These are phyloP conservation scores for Chondrilla cf. caribensis DNA, from an alignment of 37 sponge, comb jelly and placozoan species.

Conservation along the genomic window DNA sequence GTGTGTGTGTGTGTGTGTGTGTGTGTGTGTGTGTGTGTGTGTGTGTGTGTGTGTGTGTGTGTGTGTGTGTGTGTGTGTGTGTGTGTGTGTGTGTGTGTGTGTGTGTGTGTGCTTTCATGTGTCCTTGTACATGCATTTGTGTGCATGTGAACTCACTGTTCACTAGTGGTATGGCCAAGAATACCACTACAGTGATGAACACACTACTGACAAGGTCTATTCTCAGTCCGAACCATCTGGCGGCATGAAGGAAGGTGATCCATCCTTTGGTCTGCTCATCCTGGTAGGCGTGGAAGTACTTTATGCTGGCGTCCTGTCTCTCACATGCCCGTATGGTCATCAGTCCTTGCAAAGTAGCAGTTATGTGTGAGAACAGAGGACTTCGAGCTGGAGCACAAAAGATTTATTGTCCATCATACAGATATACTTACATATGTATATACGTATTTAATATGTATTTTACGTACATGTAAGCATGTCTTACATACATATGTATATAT, in stretches of 20 bases:
- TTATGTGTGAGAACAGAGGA: slow-evolving; percentile 82
- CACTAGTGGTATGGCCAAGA: slow-evolving; percentile 43
- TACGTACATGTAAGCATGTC: too few relatives aligned
- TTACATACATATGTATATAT: too few relatives aligned
- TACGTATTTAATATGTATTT: too few relatives aligned
- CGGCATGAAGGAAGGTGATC: slow-evolving; percentile 52
- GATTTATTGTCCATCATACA: too few relatives aligned
- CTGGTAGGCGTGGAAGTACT: slow-evolving; percentile 47
- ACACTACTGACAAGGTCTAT: slow-evolving; percentile 52
- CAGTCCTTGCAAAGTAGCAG: slow-evolving; percentile 74
- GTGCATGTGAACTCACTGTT: slow-evolving; percentile 9
- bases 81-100: too few relatives aligned
- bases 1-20: neutral
- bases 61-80: too few relatives aligned
- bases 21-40: slow-evolving; percentile 7
- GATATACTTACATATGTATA: too few relatives aligned
- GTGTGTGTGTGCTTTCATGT: too few relatives aligned
- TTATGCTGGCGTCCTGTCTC: slow-evolving; percentile 10
- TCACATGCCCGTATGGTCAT: slow-evolving; percentile 63
- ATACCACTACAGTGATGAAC: slow-evolving; percentile 53
- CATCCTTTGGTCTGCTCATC: slow-evolving; percentile 64
- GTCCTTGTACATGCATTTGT: too few relatives aligned
- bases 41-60: too few relatives aligned
- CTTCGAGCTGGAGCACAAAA: slow-evolving; percentile 69
- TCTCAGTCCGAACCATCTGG: slow-evolving; percentile 75